Evolutionary conservation across 2,888 invertebrate genomes (phyloP), one percentile per base, ranked within the genome.

Genomic region (Aplocera efformata): DNA sequence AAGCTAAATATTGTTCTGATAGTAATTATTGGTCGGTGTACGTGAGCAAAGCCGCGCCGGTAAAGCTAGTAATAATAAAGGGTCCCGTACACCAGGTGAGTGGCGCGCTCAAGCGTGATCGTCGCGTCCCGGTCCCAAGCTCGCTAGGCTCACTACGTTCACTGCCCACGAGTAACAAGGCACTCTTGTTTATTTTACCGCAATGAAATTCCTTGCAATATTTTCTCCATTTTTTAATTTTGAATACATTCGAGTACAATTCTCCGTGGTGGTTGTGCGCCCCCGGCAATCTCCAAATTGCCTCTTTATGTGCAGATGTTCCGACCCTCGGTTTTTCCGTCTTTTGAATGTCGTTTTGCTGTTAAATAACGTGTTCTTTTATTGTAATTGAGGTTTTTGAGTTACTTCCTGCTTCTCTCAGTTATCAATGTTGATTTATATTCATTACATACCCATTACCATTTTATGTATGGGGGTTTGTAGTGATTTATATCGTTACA

Each of bases 281-380:
- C 86, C 81, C 79, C 79, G 85, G 86, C 86, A 88, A 88, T 88
- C 79, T 85, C 78, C 85, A 88, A 88, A 88, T 88, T 88, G 86
- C 86, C 86, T 86, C 85, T 88, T 88, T 88, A 85, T 86, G 85
- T 84, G 81, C 85, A 85, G 86, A 88, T 84, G 85, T 83, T 82
- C 80, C 86, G 72, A 82, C 83, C 84, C 85, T 80, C 84, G 81
- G 80, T 78, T 83, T 82, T 86, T 81, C 82, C 82, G 79, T 85
- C 85, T 85, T 84, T 86, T 85, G 82, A 86, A 85, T 86, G 86
- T 86, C 86, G 79, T 82, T 86, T 83, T 81, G 79, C 83, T 79
- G 85, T 79, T 85, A 85, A 85, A 85, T 85, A 88, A 85, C 79
- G 77, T 80, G 78, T 74, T 80, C 76, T 79, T 77, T 79, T 81